phyloP scores from a whole-genome alignment of 2,888 invertebrate genomes.

The Cryptocephalus primarius region DNA sequence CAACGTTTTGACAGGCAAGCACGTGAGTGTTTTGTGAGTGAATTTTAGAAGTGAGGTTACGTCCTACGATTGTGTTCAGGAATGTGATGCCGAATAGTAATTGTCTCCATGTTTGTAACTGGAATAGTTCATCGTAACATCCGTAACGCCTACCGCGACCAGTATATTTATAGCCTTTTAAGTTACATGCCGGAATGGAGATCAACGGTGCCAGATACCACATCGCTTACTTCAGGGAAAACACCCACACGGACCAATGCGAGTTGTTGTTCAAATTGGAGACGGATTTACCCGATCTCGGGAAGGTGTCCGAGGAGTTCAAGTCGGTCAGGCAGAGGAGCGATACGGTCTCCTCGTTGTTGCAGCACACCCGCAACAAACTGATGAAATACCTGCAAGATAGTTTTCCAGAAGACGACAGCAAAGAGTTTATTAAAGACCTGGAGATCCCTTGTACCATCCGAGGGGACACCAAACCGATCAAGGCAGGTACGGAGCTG shows the following conservation, averaged over 20 bases:
- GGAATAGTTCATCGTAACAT: no score
- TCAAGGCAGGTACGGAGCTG: constrained; percentile 4
- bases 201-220: background rate
- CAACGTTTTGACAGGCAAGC: no score
- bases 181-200: no score
- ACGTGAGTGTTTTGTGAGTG: no score
- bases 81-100: no score
- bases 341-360: constrained; percentile 11
- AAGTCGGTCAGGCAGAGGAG: constrained; percentile 8
- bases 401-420: constrained; percentile 1
- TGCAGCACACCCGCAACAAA: constrained; percentile 12
- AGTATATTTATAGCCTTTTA: no score
- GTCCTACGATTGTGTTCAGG: no score
- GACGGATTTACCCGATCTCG: constrained; percentile 4
- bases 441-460: constrained; percentile 5
- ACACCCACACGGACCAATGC: constrained; percentile 3
- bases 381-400: constrained; percentile 7
- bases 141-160: no score
- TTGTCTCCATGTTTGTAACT: no score
- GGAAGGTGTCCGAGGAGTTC: constrained; percentile 10
- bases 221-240: background rate
- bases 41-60: no score
- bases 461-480: constrained; percentile 2
- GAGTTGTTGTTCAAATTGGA: constrained; percentile 11
- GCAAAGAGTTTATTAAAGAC: background rate